These are phyloP conservation scores for Mantis religiosa DNA, from an alignment of 2,888 invertebrate species.

Conservation along the genomic window DNA sequence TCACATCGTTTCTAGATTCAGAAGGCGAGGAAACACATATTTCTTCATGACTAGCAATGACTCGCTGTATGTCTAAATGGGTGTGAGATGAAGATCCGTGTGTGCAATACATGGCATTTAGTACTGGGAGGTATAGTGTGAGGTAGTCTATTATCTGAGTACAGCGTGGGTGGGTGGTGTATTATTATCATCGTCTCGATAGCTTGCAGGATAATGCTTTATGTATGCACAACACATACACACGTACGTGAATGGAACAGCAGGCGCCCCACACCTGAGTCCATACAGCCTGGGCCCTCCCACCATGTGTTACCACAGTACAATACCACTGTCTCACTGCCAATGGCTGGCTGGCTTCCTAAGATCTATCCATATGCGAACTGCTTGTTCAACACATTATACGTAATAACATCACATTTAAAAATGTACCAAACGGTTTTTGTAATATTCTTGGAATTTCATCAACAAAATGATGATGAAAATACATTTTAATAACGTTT, in stretches of 20 bases:
- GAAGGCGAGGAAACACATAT: neutral
- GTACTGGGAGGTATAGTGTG: neutral
- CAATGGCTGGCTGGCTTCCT: too few relatives aligned
- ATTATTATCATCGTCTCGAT: neutral
- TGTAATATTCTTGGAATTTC: too few relatives aligned
- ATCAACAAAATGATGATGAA: too few relatives aligned
- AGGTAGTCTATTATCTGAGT: neutral
- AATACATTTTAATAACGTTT: too few relatives aligned
- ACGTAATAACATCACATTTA: too few relatives aligned
- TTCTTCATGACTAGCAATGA: neutral
- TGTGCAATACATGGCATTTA: neutral
- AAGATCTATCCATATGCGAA: neutral
- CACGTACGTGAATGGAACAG: neutral
- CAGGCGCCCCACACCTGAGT: neutral
- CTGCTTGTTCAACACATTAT: neutral
- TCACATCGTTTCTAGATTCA: neutral
- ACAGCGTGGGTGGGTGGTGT: neutral
- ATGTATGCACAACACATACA: constrained; percentile 9
- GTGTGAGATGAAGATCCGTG: neutral
- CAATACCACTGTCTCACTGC: neutral
- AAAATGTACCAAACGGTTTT: too few relatives aligned
- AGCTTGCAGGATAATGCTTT: constrained; percentile 2
- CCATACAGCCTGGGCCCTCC: neutral
- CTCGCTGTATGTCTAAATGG: neutral
- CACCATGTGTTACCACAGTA: neutral